Evolutionary conservation across 2,888 invertebrate species (phyloP).

Genomic region (Chouioia cunea): DNA sequence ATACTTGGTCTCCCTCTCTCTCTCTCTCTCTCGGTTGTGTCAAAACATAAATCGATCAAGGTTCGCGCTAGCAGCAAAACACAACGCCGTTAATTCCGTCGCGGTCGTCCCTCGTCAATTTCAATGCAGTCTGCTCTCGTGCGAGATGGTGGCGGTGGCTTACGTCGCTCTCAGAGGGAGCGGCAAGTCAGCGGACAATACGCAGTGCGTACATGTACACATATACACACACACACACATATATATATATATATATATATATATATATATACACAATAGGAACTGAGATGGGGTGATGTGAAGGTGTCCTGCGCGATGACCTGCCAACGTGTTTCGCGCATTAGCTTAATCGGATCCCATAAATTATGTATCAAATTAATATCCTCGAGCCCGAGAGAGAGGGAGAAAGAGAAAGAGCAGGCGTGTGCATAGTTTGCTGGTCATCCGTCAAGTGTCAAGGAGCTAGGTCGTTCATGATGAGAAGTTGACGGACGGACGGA

Average conservation of each 20-base stretch:
- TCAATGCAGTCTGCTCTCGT: slow-evolving; percentile 37
- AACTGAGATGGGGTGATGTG: slow-evolving; percentile 1
- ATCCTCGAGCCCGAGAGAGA: slow-evolving; percentile 55
- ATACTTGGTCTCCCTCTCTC: too few species aligned
- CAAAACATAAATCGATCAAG: background rate
- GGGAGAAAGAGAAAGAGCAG: too few species aligned
- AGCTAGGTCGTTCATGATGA: slow-evolving; percentile 31
- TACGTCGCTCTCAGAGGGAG: slow-evolving; percentile 22
- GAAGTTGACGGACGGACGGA: slow-evolving; percentile 10
- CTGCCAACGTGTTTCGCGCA: slow-evolving; percentile 67
- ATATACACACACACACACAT: background rate
- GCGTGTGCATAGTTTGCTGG: slow-evolving; percentile 50
- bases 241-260: too few species aligned
- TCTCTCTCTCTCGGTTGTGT: too few species aligned
- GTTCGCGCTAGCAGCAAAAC: background rate
- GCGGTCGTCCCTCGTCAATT: slow-evolving; percentile 33
- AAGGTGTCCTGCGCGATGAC: slow-evolving; percentile 55
- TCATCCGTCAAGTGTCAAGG: slow-evolving; percentile 66
- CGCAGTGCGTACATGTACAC: background rate
- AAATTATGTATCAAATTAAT: slow-evolving; percentile 69
- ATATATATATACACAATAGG: background rate
- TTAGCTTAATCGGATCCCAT: slow-evolving; percentile 67
- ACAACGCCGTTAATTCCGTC: slow-evolving; percentile 32
- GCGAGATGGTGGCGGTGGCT: slow-evolving; percentile 20
- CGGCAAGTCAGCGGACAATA: slow-evolving; percentile 23